A percentile compares a stretch with the other conserved stretches of the same genome.
Evolutionary conservation across 2,113 vertebrate genomes (phyloP).

Genomic region (Halichoerus grypus): DNA sequence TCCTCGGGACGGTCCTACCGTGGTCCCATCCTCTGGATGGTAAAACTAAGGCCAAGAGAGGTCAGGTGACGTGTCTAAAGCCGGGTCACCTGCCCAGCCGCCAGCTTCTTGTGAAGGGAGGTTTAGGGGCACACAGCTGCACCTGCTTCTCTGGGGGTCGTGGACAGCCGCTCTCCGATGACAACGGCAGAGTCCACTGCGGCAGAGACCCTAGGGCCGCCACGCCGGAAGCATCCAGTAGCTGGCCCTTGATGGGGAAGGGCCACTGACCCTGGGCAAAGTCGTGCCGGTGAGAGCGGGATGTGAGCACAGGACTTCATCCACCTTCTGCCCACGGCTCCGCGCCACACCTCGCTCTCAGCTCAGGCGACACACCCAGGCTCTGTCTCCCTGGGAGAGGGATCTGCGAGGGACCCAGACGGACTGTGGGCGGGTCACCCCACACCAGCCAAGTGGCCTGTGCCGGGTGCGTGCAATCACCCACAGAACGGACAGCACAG

Average conservation of each 20-base stretch:
- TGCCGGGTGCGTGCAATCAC: rapidly evolving
- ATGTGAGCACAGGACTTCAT: rapidly evolving
- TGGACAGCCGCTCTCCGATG: rapidly evolving
- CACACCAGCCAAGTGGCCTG: not conserved
- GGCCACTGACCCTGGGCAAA: rapidly evolving
- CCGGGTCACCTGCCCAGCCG: rapidly evolving
- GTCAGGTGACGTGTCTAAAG: rapidly evolving
- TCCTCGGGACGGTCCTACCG: rapidly evolving
- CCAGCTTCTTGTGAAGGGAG: not conserved
- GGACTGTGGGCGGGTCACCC: not conserved
- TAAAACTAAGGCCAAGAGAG: not conserved
- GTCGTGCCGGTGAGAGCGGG: rapidly evolving
- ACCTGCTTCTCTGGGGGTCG: rapidly evolving
- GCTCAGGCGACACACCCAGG: not conserved
- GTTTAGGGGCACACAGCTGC: rapidly evolving
- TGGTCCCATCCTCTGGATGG: not conserved
- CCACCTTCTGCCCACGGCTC: rapidly evolving
- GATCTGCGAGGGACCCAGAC: not conserved
- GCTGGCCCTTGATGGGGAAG: rapidly evolving
- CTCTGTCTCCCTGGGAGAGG: not conserved
- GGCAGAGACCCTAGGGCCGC: rapidly evolving
- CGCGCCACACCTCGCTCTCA: rapidly evolving
- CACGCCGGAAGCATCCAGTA: rapidly evolving
- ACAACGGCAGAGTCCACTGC: rapidly evolving
- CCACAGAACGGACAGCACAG: not conserved